Evolutionary conservation across 2,113 vertebrate species (phyloP).

Genomic region (Riparia riparia): DNA sequence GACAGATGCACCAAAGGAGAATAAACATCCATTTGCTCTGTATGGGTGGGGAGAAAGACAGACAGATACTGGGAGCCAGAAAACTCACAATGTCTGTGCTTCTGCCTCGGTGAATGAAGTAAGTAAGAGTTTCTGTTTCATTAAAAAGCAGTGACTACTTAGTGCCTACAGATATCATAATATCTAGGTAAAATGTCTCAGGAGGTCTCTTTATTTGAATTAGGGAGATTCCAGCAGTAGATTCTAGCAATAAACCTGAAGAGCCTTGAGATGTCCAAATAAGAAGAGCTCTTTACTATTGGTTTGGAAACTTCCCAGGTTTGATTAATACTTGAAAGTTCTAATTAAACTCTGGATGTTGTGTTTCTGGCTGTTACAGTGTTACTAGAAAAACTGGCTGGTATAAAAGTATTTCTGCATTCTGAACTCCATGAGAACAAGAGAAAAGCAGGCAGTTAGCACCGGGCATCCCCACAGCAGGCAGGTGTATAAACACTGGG

Average conservation of each 20-base stretch:
- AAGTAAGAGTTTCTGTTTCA: background rate
- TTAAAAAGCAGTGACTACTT: background rate
- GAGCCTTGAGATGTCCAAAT: background rate
- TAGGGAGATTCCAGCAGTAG: background rate
- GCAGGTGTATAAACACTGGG: background rate
- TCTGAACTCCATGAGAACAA: background rate
- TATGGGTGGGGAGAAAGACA: constrained; percentile 90
- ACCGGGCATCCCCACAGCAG: background rate
- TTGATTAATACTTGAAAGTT: background rate
- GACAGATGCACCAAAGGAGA: constrained; percentile 75
- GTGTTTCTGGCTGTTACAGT: background rate
- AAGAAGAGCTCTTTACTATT: background rate
- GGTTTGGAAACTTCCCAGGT: background rate
- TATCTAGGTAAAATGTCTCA: background rate
- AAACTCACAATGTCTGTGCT: constrained; percentile 92
- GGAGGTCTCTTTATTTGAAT: background rate
- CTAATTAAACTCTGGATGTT: background rate
- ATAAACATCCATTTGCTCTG: constrained; percentile 89
- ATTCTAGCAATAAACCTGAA: background rate
- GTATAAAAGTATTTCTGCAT: background rate
- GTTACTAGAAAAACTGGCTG: background rate
- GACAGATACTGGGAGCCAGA: constrained; percentile 85
- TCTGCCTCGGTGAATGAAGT: constrained; percentile 86
- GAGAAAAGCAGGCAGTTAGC: constrained; percentile 18
- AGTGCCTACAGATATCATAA: background rate